These are phyloP conservation scores for Mastomys natalensis DNA, from an alignment of 2,113 vertebrate genomes.

Conservation along the genomic window DNA sequence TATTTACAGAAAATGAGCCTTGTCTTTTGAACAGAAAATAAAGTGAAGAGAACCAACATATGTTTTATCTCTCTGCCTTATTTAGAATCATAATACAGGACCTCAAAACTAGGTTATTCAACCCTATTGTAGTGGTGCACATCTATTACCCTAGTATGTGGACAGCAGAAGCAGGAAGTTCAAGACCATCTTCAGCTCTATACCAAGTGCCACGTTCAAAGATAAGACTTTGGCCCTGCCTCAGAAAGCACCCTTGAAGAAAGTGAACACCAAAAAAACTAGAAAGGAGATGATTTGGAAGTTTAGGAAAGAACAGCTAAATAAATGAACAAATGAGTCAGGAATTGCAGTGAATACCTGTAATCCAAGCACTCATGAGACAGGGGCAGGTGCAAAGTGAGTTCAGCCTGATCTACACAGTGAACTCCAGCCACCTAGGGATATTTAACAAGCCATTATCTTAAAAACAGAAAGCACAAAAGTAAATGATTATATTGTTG, in stretches of 20 bases:
- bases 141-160: too few relatives aligned
- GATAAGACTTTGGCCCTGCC: not conserved
- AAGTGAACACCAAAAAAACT: too few relatives aligned
- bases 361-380: not conserved
- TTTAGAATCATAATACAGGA: not conserved
- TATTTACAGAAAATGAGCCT: not conserved
- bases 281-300: not conserved
- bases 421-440: not conserved
- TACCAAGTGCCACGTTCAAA: not conserved
- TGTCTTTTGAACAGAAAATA: slow-evolving; percentile 25
- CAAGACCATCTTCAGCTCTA: not conserved
- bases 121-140: not conserved
- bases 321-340: not conserved
- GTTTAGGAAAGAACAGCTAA: not conserved
- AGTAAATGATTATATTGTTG: not conserved
- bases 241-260: not conserved
- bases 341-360: too few relatives aligned
- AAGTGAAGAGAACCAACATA: not conserved
- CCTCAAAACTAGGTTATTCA: not conserved
- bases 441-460: not conserved
- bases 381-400: not conserved
- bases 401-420: not conserved
- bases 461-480: not conserved
- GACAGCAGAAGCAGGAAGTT: too few relatives aligned
- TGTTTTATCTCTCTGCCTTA: not conserved